Evolutionary conservation across 1,140 invertebrate genomes (phyloP), one percentile per base, ranked within the genome.

Genomic region (Acyrthosiphon pisum): DNA sequence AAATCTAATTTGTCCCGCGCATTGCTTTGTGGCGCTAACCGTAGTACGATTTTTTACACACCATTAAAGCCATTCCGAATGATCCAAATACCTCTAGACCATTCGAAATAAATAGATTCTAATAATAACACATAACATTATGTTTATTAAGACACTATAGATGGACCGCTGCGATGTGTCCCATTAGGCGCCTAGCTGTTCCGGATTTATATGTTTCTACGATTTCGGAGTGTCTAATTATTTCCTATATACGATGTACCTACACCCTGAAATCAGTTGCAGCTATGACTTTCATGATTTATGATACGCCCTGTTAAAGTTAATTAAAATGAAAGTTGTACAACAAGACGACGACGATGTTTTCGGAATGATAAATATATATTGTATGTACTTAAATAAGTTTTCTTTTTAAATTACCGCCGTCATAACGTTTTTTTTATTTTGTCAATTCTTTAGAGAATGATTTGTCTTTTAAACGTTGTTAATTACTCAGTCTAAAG

Each of bases 11-110:
- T 56, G 88, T 37, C n/a, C 46, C 48, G 23, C 53, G 9, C 35
- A 90, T 60, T 60, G 89, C 88, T 90, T 56, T 56, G 56, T 56
- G 88, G 88, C 88, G 88, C 50, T 90, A 60, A 90, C 53, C 23
- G 89, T 90, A 44, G 22, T 60, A 37, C 8, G 35, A 37, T 56
- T 41, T 90, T 53, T 90, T 60, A 41, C 87, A 89, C 22, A 89
- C 30, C 30, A 89, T 37, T 37, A 53, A 37, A 48, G 48, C n/a
- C 48, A 53, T 90, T 41, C 89, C 89, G 41, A 90, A 90, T 48
- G 86, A 23, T 60, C 89, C 53, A 90, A 90, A 90, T 90, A 90
- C 35, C 53, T 90, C 53, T 30, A 87, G 46, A 48, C 44, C n/a
- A 11, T 87, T 87, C 30, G 6, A 87, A 87, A 87, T 87, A 87